Base-by-base conservation (phyloP, 2,888 invertebrate species). In the Leucophenga montana region DNA sequence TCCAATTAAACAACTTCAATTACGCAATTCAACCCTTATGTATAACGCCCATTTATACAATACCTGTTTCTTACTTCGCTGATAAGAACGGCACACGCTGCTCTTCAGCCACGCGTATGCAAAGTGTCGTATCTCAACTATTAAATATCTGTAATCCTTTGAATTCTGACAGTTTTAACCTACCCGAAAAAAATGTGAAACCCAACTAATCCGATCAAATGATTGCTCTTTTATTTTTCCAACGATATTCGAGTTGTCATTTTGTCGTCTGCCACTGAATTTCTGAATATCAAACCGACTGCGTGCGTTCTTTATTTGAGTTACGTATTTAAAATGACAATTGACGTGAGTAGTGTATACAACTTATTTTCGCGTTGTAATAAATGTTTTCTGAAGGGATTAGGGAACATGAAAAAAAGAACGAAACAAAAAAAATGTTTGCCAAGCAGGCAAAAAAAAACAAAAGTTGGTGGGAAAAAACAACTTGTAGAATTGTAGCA, bases 141-240 rank as follows among this genome's bases (percentile, higher is more conserved):
- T 16, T 50, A 27, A 27, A 27, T 27, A 27, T 44, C 33, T 31
- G 66, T 50, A 73, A 61, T 50, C 68, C 39, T 39, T 39, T 39
- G 50, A 68, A 67, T 61, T 67, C 61, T 59, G 69, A 59, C 68
- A 69, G 67, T 54, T 62, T 61, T 44, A 65, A 64, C 59, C 39
- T 39, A 5, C 39, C 74, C 70, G n/a, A 18, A 18, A 50, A 75
- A 56, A n/a, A 57, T 69, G 53, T 27, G 68, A 77, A 73, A 66
- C 68, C 78, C 74, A 74, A 75, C 81, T 85, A 86, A 85, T 85
- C 86, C 84, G 85, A 83, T 85, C 83, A 86, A 82, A 80, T 84
- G 86, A 84, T 86, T 85, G 86, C 72, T 78, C 78, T 72, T 77
- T 46, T 77, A 71, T 20, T 66, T 48, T 44, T 20, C 16, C 14